A percentile compares a stretch with the other conserved stretches of the same genome.
Conservation (phyloP, 2,797 vertebrate genomes). For the Premnoplex brunnescens region DNA sequence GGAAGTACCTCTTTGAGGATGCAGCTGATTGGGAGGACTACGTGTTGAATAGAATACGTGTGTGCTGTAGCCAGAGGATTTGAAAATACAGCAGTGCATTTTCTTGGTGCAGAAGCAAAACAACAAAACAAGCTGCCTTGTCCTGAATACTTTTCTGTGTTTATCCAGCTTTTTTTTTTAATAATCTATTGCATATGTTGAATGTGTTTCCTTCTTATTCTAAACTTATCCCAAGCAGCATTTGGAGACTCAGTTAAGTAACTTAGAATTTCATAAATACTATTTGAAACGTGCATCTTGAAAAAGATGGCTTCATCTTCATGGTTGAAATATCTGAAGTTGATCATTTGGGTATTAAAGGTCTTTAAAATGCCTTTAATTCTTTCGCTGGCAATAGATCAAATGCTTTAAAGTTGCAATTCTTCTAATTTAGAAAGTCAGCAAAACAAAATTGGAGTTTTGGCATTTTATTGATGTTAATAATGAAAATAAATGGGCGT, state of each 20-base stretch:
- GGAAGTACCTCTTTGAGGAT: not conserved
- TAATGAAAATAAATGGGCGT: not conserved
- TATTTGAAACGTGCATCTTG: not conserved
- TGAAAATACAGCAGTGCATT: not conserved
- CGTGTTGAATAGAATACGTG: not conserved
- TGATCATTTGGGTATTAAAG: not conserved
- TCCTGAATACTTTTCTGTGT: not conserved
- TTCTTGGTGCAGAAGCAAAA: not conserved
- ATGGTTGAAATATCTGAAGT: not conserved
- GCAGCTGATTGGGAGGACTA: not conserved
- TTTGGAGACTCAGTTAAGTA: not conserved
- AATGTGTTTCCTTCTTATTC: not conserved
- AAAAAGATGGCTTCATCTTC: not conserved
- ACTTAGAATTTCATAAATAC: not conserved
- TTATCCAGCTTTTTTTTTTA: not conserved
- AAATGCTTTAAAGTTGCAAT: not conserved
- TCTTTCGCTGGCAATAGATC: not conserved
- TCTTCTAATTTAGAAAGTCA: not conserved
- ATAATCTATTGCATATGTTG: not conserved
- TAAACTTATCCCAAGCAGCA: not conserved
- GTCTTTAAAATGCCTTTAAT: not conserved
- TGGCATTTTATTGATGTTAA: not conserved
- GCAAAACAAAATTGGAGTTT: not conserved
- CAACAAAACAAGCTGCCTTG: not conserved
- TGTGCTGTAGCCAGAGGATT: not conserved